phyloP scores from a whole-genome alignment of 2,888 invertebrate species.

The Rutpela maculata region DNA sequence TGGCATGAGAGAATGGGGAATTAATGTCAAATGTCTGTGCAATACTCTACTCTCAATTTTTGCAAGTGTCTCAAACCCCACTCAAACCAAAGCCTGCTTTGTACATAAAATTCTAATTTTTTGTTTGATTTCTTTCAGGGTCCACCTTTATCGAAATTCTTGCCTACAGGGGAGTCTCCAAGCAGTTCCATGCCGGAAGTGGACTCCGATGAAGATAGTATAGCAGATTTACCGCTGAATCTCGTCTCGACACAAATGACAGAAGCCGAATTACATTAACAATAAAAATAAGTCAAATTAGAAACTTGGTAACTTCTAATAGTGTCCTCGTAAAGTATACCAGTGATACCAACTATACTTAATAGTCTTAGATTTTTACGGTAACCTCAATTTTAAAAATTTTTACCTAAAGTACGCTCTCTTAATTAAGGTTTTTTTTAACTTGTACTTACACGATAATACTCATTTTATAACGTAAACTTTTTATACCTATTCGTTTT shows the following conservation, averaged over 20 bases:
- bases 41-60: too few relatives aligned
- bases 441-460: slow-evolving; percentile 62
- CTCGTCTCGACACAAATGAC: slow-evolving; percentile 83
- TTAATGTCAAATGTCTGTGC: too few relatives aligned
- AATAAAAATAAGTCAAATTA: slow-evolving; percentile 32
- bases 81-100: too few relatives aligned
- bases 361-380: slow-evolving; percentile 59
- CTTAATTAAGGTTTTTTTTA: slow-evolving; percentile 55
- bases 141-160: slow-evolving; percentile 72
- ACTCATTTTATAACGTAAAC: slow-evolving; percentile 58
- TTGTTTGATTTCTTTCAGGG: slow-evolving; percentile 48
- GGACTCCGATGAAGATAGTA: slow-evolving; percentile 75
- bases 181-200: slow-evolving; percentile 66
- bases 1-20: too few relatives aligned
- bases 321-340: slow-evolving; percentile 50
- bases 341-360: slow-evolving; percentile 63
- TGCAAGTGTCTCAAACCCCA: too few relatives aligned
- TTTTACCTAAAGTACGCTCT: slow-evolving; percentile 48
- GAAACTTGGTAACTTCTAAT: slow-evolving; percentile 34
- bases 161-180: slow-evolving; percentile 68
- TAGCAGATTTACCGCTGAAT: slow-evolving; percentile 81
- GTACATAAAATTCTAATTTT: neutral
- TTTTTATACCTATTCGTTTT: slow-evolving; percentile 49
- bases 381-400: slow-evolving; percentile 43
- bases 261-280: slow-evolving; percentile 75